phyloP scores from a whole-genome alignment of 2,797 vertebrate genomes.

The Nyctibius grandis region DNA sequence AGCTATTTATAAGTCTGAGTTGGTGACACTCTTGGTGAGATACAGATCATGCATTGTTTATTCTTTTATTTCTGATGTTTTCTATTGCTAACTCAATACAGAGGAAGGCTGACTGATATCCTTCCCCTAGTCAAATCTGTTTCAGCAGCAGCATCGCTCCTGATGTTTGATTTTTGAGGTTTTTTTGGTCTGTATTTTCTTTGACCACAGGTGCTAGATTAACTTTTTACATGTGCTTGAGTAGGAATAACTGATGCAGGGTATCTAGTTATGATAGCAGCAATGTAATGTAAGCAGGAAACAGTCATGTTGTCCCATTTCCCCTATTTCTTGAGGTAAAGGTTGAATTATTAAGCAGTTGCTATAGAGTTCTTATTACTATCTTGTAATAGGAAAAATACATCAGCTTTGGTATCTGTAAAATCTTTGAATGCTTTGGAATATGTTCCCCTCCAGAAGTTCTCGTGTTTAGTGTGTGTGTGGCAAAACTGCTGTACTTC shows the following conservation, averaged over 20 bases:
- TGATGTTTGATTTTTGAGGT: neutral
- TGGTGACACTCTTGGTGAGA: neutral
- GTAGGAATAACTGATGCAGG: neutral
- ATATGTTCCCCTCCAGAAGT: neutral
- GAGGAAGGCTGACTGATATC: neutral
- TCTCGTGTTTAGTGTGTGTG: neutral
- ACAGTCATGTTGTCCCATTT: neutral
- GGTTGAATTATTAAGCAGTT: neutral
- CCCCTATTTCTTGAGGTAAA: neutral
- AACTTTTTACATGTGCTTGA: neutral
- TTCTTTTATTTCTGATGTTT: neutral
- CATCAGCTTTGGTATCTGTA: neutral
- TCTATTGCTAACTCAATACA: neutral
- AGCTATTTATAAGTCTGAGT: neutral
- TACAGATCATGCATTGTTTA: neutral
- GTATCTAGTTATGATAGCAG: neutral
- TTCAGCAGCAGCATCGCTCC: neutral
- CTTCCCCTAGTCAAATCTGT: neutral
- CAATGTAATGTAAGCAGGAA: neutral
- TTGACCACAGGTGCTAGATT: neutral
- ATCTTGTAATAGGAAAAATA: neutral
- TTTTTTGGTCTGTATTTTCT: neutral
- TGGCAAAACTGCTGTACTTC: neutral
- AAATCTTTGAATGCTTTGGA: neutral
- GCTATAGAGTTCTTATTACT: neutral